Conservation (phyloP, 1,140 invertebrate genomes). For the Dendroctonus valens region DNA sequence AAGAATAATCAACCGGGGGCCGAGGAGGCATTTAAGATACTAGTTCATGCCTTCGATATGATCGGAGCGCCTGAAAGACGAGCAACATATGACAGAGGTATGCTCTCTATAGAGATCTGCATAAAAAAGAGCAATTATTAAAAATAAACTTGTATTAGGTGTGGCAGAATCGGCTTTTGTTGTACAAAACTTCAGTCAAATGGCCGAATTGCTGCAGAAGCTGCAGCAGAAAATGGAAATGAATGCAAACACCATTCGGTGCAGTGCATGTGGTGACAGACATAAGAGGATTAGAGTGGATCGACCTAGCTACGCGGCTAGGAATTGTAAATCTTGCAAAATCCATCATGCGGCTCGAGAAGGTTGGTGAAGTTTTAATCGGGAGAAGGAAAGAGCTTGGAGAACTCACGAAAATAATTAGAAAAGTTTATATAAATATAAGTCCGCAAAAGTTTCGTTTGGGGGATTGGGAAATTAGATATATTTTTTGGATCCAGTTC, state of each 20-base stretch:
- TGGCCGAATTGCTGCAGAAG: constrained; percentile 78
- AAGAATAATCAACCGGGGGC: constrained; percentile 93
- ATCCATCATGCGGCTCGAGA: constrained; percentile 89
- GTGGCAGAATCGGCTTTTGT: constrained; percentile 74
- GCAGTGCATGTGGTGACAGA: constrained; percentile 86
- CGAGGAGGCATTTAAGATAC: constrained; percentile 94
- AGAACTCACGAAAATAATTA: no score
- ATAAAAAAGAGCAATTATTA: background rate
- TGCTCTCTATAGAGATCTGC: constrained; percentile 7
- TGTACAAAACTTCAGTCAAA: constrained; percentile 80
- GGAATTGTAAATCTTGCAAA: constrained; percentile 86
- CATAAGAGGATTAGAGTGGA: constrained; percentile 83
- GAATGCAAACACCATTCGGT: constrained; percentile 85
- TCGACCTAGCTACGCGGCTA: constrained; percentile 83
- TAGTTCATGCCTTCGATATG: constrained; percentile 91
- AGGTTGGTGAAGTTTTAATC: constrained; percentile 55
- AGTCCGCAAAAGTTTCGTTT: no score
- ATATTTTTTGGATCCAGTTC: no score
- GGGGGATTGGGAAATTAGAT: no score
- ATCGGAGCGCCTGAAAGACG: constrained; percentile 79
- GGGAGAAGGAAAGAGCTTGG: no score
- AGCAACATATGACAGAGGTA: constrained; percentile 49
- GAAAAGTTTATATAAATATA: no score
- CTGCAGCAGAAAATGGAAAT: constrained; percentile 92
- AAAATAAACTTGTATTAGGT: constrained; percentile 56